Conservation (phyloP, 2,888 invertebrate genomes). For the Drosophila parthenogenetica region DNA sequence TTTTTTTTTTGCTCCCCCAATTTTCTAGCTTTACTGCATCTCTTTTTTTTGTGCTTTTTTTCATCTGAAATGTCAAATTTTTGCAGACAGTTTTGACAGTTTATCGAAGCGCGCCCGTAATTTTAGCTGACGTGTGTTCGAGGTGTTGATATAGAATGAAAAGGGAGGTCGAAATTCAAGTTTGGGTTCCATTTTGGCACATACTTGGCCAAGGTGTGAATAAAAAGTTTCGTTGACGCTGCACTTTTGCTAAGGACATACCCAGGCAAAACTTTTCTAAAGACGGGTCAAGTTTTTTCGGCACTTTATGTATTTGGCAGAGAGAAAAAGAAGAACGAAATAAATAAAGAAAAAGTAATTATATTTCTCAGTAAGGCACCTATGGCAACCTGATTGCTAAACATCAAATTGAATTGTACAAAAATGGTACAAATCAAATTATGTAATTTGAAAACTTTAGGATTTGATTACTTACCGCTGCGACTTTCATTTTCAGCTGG, state of each 20-base stretch:
- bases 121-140: conserved; percentile 77
- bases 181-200: conserved; percentile 33
- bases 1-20: conserved; percentile 23
- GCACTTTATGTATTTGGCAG: conserved; percentile 38
- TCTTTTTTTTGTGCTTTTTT: conserved; percentile 34
- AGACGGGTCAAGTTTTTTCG: conserved; percentile 67
- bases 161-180: conserved; percentile 19
- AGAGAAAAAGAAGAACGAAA: conserved; percentile 2
- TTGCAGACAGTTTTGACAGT: conserved; percentile 80
- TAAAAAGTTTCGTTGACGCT: conserved; percentile 63
- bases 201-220: conserved; percentile 56
- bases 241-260: conserved; percentile 62
- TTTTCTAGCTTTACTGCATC: conserved; percentile 29
- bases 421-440: conserved; percentile 52
- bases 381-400: conserved; percentile 60
- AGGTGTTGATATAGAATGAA: conserved; percentile 61
- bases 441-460: conserved; percentile 28
- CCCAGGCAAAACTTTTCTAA: conserved; percentile 45
- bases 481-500: conserved; percentile 99
- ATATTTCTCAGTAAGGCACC: conserved; percentile 64
- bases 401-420: conserved; percentile 68
- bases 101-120: conserved; percentile 78
- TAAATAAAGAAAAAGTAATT: conserved; percentile 56
- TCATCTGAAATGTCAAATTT: conserved; percentile 76
- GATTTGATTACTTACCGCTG: conserved; percentile 90